Percentiles rank a stretch among this genome's conserved stretches.
These are phyloP conservation scores for Scarus forsteni DNA, from an alignment of 2,797 vertebrate species.

Conservation along the genomic window DNA sequence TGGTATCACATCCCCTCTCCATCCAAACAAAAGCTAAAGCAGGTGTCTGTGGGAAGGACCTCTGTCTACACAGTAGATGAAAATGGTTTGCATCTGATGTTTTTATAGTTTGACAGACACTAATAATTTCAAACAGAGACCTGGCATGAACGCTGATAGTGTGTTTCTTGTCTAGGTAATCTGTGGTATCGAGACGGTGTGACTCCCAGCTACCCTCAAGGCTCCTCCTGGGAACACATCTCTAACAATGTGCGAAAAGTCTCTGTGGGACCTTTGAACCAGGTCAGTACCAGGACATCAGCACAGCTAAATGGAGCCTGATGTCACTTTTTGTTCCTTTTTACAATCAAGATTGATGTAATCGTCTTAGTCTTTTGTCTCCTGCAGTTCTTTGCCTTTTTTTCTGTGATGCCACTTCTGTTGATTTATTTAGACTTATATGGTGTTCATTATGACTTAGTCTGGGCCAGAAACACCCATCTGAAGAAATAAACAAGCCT, in stretches of 20 bases:
- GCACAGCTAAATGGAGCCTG: not conserved
- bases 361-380: too few relatives aligned
- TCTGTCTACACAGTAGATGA: constrained; percentile 92
- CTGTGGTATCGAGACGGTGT: constrained; percentile 94
- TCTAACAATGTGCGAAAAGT: constrained; percentile 97
- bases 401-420: not conserved
- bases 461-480: not conserved
- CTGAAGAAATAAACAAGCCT: not conserved
- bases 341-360: not conserved
- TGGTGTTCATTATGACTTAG: not conserved
- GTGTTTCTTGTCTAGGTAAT: constrained; percentile 85
- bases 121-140: not conserved
- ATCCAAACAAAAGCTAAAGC: constrained; percentile 92
- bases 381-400: not conserved
- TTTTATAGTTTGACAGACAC: too few relatives aligned
- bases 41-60: constrained; percentile 95
- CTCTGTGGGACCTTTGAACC: constrained; percentile 94
- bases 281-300: constrained; percentile 82
- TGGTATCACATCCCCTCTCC: constrained; percentile 98
- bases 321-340: not conserved
- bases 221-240: constrained; percentile 94
- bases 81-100: constrained; percentile 83
- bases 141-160: not conserved
- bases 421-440: not conserved
- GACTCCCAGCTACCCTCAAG: constrained; percentile 95